Base-by-base conservation (phyloP, 2,113 vertebrate genomes). In the Phainopepla nitens region DNA sequence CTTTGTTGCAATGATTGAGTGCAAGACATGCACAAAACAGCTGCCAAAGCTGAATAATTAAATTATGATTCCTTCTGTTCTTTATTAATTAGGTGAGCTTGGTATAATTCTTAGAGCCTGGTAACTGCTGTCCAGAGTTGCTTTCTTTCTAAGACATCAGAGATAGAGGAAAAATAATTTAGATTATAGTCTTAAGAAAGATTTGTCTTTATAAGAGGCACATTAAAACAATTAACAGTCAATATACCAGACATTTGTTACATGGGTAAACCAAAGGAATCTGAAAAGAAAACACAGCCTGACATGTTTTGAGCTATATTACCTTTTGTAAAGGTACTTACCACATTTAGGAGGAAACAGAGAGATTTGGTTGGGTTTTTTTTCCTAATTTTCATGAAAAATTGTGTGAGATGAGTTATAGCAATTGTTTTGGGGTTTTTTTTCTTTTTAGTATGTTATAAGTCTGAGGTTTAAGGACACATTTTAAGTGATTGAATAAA, bases 321-420 rank as follows among this genome's bases (percentile, higher is more conserved):
- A 29, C 10, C 11, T 45, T 82, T 47, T 57, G 13, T 24, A 76
- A 79, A 64, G 2, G 5, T 60, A 6, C 20, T 84, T 85, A 39
- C 39, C 33, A 68, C 7, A 14, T 61, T 80, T 29, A 57, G 29
- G 22, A 80, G 18, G 12, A 79, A 65, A 53, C 45, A 0, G 28
- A 73, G 20, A 58, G 1, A 47, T 86, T 60, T 41, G 0, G 0
- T n/a, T 41, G 2, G 0, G 0, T 7, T 5, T 78, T 7, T 53
- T 56, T 73, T 61, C 44, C 22, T 56, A 31, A 25, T 64, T 62
- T 71, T 68, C 6, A 9, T 39, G 11, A 2, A 3, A 56, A 27
- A 58, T 56, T 56, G 4, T 71, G 2, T 41, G 25, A 57, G 5
- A 9, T 23, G 24, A 75, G 16, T 28, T 64, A 25, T 5, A 72